Conservation (phyloP, 2,797 vertebrate species). For the Taenioides sp. region DNA sequence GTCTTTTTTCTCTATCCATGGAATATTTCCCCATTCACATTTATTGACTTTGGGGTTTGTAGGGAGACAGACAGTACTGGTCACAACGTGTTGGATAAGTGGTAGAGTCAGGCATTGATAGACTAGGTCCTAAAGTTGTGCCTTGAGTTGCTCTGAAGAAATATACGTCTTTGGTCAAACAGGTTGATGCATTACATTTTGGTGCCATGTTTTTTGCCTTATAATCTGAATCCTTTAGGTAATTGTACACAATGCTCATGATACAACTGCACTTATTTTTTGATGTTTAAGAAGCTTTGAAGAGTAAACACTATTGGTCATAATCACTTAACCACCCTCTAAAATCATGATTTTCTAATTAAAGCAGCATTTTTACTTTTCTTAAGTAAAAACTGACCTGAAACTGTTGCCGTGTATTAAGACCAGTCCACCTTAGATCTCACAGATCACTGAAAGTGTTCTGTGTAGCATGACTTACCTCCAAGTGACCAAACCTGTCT, state of each 20-base stretch:
- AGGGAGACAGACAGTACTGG: slow-evolving; percentile 74
- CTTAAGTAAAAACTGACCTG: slow-evolving; percentile 21
- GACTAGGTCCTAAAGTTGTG: slow-evolving; percentile 85
- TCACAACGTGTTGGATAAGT: slow-evolving; percentile 72
- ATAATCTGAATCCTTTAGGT: slow-evolving; percentile 48
- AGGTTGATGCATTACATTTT: slow-evolving; percentile 53
- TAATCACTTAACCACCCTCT: not conserved
- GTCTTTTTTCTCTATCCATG: slow-evolving; percentile 74
- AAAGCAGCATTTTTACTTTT: slow-evolving; percentile 1
- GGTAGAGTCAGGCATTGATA: slow-evolving; percentile 77
- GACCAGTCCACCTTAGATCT: slow-evolving; percentile 11
- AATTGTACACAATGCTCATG: slow-evolving; percentile 34
- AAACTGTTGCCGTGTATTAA: slow-evolving; percentile 9
- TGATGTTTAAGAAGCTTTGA: slow-evolving; percentile 16
- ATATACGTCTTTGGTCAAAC: slow-evolving; percentile 66
- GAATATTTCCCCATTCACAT: slow-evolving; percentile 72
- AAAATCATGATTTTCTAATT: slow-evolving; percentile 20
- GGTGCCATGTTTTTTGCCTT: slow-evolving; percentile 67
- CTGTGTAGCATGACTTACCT: slow-evolving; percentile 48
- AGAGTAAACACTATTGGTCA: slow-evolving; percentile 7
- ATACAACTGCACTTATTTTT: slow-evolving; percentile 28
- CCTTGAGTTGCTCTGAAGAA: slow-evolving; percentile 84
- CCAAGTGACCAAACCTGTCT: slow-evolving; percentile 23
- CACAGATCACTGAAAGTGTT: slow-evolving; percentile 28
- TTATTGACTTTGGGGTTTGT: slow-evolving; percentile 41